These are phyloP conservation scores for Hemiscyllium ocellatum DNA, from an alignment of 2,113 vertebrate genomes.

Conservation along the genomic window DNA sequence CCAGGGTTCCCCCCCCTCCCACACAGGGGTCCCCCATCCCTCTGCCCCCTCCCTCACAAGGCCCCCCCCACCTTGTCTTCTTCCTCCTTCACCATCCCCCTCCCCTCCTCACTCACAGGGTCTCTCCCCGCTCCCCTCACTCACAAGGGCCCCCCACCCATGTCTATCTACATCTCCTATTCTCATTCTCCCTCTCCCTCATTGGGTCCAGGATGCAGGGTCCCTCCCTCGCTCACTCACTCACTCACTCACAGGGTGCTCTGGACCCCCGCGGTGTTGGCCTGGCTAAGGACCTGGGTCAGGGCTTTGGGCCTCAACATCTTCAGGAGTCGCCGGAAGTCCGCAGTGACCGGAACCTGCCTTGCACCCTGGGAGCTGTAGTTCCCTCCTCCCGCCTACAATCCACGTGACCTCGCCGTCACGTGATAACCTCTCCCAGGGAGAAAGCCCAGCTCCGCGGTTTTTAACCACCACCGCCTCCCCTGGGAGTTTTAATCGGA, in stretches of 20 bases:
- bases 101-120: neutral
- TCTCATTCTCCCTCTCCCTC: neutral
- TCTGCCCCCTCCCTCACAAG: no score
- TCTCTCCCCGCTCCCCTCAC: neutral
- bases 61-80: no score
- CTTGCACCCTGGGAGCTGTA: neutral
- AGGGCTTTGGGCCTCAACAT: slow-evolving; percentile 90
- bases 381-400: neutral
- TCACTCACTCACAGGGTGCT: slow-evolving; percentile 83
- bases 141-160: neutral
- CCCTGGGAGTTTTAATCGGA: neutral
- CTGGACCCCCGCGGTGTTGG: slow-evolving; percentile 92
- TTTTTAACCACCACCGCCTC: neutral
- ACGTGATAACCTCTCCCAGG: neutral
- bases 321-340: neutral
- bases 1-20: no score
- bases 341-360: neutral
- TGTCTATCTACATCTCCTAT: no score
- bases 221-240: neutral
- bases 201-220: neutral
- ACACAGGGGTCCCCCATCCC: no score
- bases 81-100: no score
- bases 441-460: neutral
- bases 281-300: slow-evolving; percentile 92
- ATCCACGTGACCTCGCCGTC: neutral